Evolutionary conservation across 2,797 vertebrate species (phyloP), one percentile per base, ranked within the genome.

Genomic region (Siniperca obscura): DNA sequence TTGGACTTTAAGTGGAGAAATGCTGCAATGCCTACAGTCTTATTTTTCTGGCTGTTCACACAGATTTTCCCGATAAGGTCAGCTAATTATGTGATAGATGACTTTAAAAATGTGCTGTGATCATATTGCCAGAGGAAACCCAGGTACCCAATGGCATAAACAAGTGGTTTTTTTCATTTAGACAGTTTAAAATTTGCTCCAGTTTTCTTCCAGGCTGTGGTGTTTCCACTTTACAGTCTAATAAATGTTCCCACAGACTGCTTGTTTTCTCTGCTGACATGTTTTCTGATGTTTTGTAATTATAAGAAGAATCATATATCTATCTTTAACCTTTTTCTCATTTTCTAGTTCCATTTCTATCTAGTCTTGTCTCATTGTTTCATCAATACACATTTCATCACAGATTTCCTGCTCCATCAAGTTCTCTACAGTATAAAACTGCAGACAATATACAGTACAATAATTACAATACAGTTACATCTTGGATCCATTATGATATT

Each of bases 111-210:
- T 61, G 56, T 64, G 70, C 59, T 77, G 36, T 67, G 64, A 62
- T 76, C 73, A 65, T 75, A 79, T 71, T 60, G 61, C 70, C 70
- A 70, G 78, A 57, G 59, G 71, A 75, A 81, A 76, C 73, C 64
- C 36, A 13, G 53, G 50, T 27, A 60, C 60, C 71, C 81, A 44
- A 55, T 80, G 81, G 74, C 75, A 81, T 57, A 88, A 87, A 90
- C 78, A 86, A 67, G 82, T 59, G 55, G 68, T 85, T 89, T 50
- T 50, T 8, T 85, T 81, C 82, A 83, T 81, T 80, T 77, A 22
- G 61, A 57, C 70, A 46, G 56, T 81, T 86, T 85, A 53, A 73
- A 87, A 81, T 70, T 17, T 46, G 14, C 61, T 48, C 30, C 30
- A 30, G 61, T 82, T 78, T 90, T 76, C 80, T 78, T 79, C 57